These are phyloP conservation scores for Varecia variegata DNA, from an alignment of 2,797 vertebrate species.

Conservation along the genomic window DNA sequence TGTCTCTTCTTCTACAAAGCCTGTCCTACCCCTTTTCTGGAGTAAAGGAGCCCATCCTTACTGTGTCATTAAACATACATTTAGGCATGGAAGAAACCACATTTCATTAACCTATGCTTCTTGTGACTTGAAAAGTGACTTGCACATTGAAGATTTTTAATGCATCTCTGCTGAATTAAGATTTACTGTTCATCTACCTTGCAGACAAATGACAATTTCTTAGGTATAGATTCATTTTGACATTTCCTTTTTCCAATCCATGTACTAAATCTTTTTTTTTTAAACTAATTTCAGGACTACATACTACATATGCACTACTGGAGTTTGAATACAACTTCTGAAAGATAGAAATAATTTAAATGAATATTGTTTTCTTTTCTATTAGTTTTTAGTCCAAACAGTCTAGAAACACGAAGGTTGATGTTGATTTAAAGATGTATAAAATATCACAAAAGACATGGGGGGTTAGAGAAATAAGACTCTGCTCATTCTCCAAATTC, in stretches of 20 bases:
- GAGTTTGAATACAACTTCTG: constrained; percentile 1
- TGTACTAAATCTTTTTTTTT: not conserved
- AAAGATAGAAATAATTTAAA: constrained; percentile 44
- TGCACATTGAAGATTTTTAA: not conserved
- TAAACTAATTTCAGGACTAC: not conserved
- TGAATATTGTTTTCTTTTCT: not conserved
- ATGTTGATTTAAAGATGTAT: constrained; percentile 13
- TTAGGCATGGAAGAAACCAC: not conserved
- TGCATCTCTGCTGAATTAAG: not conserved
- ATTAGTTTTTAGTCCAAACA: not conserved
- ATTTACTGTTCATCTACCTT: not conserved
- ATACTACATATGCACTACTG: not conserved
- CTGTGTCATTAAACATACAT: not conserved
- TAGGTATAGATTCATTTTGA: not conserved
- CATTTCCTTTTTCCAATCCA: constrained; percentile 15
- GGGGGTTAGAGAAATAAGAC: not conserved
- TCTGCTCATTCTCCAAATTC: not conserved
- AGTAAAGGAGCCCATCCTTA: not conserved
- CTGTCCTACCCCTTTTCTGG: not conserved
- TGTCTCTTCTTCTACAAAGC: not conserved
- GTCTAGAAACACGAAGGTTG: not conserved
- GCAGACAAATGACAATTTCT: not conserved
- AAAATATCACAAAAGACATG: constrained; percentile 10
- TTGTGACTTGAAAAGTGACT: not conserved
- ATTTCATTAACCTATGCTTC: not conserved